Conservation (phyloP, 2,888 invertebrate genomes). For the Mimas tiliae region DNA sequence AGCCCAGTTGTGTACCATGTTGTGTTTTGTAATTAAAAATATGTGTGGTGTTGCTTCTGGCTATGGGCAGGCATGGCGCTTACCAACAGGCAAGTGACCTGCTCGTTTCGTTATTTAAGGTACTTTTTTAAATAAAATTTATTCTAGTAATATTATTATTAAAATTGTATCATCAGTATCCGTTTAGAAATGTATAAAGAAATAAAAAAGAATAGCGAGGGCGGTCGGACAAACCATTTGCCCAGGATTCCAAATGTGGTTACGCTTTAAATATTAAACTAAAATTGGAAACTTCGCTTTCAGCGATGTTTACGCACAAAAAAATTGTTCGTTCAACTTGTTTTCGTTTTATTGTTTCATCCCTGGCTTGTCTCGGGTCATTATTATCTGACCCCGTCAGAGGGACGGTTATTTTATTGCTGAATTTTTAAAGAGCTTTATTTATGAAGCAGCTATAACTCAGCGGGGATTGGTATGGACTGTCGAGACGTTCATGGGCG, state of each 20-base stretch:
- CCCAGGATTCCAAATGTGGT: conserved; percentile 22
- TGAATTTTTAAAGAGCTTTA: background rate
- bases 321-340: conserved; percentile 20
- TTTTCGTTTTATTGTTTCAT: background rate
- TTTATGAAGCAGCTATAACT: no score
- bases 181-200: conserved; percentile 13
- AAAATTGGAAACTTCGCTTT: conserved; percentile 22
- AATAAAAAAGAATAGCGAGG: conserved; percentile 6
- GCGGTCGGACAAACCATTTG: conserved; percentile 12
- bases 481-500: no score
- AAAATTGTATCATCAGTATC: conserved; percentile 3
- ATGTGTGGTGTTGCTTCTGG: no score
- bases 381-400: background rate
- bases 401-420: background rate
- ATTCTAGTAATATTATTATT: no score
- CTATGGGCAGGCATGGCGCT: no score
- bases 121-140: no score
- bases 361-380: background rate
- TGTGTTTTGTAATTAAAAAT: no score
- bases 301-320: conserved; percentile 19
- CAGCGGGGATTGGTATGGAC: no score
- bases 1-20: no score
- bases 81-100: no score
- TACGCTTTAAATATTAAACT: conserved; percentile 19
- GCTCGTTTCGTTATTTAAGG: no score